Evolutionary conservation across 2,113 vertebrate species (phyloP), one percentile per base, ranked within the genome.

Genomic region (Hoplias malabaricus): DNA sequence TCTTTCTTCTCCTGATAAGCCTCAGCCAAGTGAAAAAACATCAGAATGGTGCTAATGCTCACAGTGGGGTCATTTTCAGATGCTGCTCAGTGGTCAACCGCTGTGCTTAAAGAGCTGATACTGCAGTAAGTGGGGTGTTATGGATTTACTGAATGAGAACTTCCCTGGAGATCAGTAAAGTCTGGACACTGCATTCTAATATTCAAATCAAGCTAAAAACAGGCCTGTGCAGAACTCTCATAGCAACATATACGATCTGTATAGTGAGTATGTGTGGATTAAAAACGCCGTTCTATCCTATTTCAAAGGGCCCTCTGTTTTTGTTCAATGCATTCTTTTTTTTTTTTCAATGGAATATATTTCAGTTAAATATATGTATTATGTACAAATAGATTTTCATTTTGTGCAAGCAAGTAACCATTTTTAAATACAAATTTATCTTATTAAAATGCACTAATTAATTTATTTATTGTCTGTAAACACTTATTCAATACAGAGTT

Each of bases 91-190:
- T 3, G 14, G 29, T 2, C 57, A 9, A 33, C 14, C 31, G 5
- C 31, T 3, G 12, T 16, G 29, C 5, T n/a, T 19, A 23, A 16
- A 19, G 19, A 9, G 34, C 21, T 63, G 59, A 63, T 34, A 23
- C 31, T 36, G 59, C 59, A 63, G 16, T n/a, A 36, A 34, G 12
- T 34, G 19, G 19, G 11, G 33, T 36, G 31, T n/a, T 36, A 21
- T 63, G 59, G 31, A 34, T 63, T 19, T 61, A 61, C 29, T 61
- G 57, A 36, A 19, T 63, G 59, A 36, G 59, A 63, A n/a, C 21
- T 21, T 21, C 33, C 36, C 59, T 36, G 33, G 19, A 63, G 59
- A 62, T 62, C 31, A n/a, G 19, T 34, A n/a, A 34, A 8, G 31
- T n/a, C 29, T 62, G 14, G 9, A n/a, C 59, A 31, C 25, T 31